phyloP scores from a whole-genome alignment of 2,797 vertebrate species.

The Microcaecilia unicolor region DNA sequence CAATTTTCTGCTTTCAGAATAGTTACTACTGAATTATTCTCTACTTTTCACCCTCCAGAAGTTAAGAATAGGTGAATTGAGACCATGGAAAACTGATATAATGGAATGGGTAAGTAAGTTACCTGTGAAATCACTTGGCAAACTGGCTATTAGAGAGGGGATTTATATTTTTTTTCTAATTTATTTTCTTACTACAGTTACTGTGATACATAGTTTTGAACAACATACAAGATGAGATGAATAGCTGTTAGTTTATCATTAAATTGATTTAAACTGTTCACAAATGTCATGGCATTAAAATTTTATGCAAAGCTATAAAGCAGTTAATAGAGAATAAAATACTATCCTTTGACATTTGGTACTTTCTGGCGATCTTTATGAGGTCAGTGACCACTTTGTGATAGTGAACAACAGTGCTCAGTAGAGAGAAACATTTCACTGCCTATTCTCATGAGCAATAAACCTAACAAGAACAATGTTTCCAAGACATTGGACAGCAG shows the following conservation, averaged over 20 bases:
- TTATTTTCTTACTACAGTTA: conserved; percentile 14
- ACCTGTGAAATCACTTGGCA: no score
- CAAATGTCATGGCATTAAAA: conserved; percentile 38
- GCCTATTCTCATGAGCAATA: conserved; percentile 12
- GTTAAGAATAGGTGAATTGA: no score
- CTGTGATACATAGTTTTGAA: conserved; percentile 14
- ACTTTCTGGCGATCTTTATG: conserved; percentile 27
- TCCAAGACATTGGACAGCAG: background rate
- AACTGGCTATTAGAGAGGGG: no score
- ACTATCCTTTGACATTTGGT: conserved; percentile 32
- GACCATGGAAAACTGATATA: no score
- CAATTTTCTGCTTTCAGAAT: no score
- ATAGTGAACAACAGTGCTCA: conserved; percentile 11
- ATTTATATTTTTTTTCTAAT: background rate
- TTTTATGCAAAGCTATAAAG: conserved; percentile 29
- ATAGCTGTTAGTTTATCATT: conserved; percentile 25
- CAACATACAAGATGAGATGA: conserved; percentile 9
- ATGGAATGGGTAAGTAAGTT: no score
- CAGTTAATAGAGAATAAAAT: conserved; percentile 18
- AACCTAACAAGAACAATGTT: conserved; percentile 15
- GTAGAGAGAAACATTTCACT: conserved; percentile 16
- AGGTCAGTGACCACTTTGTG: conserved; percentile 15
- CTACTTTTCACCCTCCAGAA: no score
- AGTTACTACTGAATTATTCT: no score
- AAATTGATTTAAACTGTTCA: conserved; percentile 35